These are phyloP conservation scores for Drosophila prosaltans DNA, from an alignment of 1,140 invertebrate species.

Conservation along the genomic window DNA sequence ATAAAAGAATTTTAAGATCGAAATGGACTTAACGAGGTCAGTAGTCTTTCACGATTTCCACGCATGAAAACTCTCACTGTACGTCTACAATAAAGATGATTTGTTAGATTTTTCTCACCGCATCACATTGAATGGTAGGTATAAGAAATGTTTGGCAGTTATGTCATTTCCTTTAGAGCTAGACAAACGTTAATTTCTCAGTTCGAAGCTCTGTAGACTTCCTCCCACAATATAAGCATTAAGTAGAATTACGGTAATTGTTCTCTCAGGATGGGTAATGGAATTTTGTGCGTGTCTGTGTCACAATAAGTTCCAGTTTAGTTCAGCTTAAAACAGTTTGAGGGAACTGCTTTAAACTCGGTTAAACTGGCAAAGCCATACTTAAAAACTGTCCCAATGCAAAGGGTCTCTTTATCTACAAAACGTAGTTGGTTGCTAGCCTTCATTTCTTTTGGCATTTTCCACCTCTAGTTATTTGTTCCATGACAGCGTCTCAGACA, in stretches of 20 bases:
- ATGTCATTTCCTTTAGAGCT: slow-evolving; percentile 58
- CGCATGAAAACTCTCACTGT: neutral
- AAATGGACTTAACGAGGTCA: slow-evolving; percentile 2
- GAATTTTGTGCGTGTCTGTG: slow-evolving; percentile 26
- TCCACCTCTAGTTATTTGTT: neutral
- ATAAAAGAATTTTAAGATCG: neutral
- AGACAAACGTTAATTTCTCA: slow-evolving; percentile 18
- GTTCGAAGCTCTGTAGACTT: slow-evolving; percentile 55
- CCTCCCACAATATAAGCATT: slow-evolving; percentile 59
- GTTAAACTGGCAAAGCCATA: slow-evolving; percentile 45
- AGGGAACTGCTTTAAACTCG: slow-evolving; percentile 41
- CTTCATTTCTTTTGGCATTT: neutral
- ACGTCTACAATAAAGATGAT: neutral
- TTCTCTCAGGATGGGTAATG: slow-evolving; percentile 56
- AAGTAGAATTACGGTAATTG: slow-evolving; percentile 64
- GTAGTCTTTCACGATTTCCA: neutral
- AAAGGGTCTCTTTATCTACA: slow-evolving; percentile 23
- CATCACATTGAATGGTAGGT: neutral
- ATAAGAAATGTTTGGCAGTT: slow-evolving; percentile 29
- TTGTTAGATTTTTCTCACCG: neutral
- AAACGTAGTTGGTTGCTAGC: neutral
- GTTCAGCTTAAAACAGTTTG: slow-evolving; percentile 40
- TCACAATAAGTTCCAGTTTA: slow-evolving; percentile 15
- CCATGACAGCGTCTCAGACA: slow-evolving; percentile 17
- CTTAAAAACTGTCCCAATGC: neutral